These are phyloP conservation scores for Alosa sapidissima DNA, from an alignment of 2,797 vertebrate genomes.

Conservation along the genomic window DNA sequence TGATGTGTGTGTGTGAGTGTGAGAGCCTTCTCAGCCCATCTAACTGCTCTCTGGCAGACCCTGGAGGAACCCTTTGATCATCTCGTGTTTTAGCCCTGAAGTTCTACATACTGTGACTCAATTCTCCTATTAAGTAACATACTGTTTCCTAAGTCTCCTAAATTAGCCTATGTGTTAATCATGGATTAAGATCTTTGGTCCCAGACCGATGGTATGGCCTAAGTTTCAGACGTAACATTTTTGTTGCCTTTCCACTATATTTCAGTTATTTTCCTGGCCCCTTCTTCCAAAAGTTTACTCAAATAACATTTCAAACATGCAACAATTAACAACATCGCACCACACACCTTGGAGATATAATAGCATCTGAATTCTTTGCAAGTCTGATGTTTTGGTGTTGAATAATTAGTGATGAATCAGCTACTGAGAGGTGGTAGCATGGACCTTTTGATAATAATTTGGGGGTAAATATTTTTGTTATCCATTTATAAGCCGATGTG, in stretches of 20 bases:
- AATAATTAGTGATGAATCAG: not conserved
- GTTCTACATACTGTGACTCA: no score
- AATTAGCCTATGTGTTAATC: no score
- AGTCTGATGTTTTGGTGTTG: not conserved
- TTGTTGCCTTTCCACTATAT: not conserved
- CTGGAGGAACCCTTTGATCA: no score
- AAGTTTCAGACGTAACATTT: not conserved
- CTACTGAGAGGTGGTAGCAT: not conserved
- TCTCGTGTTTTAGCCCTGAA: no score
- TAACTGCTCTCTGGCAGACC: no score
- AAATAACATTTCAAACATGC: not conserved
- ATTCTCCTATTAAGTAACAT: no score
- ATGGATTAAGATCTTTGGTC: no score
- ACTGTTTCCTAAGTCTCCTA: no score
- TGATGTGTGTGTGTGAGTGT: not conserved
- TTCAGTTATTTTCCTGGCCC: not conserved
- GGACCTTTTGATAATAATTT: not conserved
- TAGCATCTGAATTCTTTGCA: not conserved
- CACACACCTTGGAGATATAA: not conserved
- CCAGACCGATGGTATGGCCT: not conserved
- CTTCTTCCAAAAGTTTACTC: not conserved
- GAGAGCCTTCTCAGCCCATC: not conserved
- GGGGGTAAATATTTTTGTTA: not conserved
- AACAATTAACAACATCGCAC: not conserved
- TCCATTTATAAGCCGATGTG: not conserved